Conservation (phyloP, 2,888 invertebrate species). For the Athetis lepigone region DNA sequence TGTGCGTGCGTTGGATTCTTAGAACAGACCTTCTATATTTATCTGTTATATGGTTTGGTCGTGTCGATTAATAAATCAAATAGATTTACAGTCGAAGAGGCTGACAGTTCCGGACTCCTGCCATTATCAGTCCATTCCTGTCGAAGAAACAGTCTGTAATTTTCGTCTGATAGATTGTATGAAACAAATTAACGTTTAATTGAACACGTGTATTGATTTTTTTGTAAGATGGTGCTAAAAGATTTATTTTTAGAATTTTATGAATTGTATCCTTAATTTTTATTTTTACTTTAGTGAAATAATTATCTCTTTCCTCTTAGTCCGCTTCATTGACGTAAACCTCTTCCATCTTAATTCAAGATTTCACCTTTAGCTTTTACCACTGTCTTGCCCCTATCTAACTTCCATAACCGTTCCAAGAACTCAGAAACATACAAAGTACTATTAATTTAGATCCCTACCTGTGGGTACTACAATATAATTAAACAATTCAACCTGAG, state of each 20-base stretch:
- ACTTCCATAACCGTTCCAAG: not conserved
- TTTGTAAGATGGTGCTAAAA: too few relatives aligned
- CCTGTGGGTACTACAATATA: slow-evolving; percentile 56
- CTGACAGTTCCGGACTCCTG: slow-evolving; percentile 35
- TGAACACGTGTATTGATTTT: slow-evolving; percentile 26
- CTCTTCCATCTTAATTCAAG: not conserved
- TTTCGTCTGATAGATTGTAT: slow-evolving; percentile 27
- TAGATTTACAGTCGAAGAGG: slow-evolving; percentile 51
- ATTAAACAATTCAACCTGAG: slow-evolving; percentile 58
- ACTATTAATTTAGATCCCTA: slow-evolving; percentile 51
- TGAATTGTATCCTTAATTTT: not conserved
- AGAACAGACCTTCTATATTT: slow-evolving; percentile 7
- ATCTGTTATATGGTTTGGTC: not conserved
- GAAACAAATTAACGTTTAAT: slow-evolving; percentile 44
- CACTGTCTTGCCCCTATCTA: not conserved
- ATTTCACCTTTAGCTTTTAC: not conserved
- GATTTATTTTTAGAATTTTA: too few relatives aligned
- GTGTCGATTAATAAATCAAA: slow-evolving; percentile 50
- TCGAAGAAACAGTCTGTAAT: slow-evolving; percentile 54
- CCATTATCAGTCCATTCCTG: slow-evolving; percentile 39
- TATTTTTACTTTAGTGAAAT: too few relatives aligned
- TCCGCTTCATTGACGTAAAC: too few relatives aligned
- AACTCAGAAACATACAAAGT: slow-evolving; percentile 48
- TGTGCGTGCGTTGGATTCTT: not conserved
- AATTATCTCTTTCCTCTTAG: too few relatives aligned